Evolutionary conservation across 2,113 vertebrate genomes (phyloP).

Genomic region (Antennarius striatus): DNA sequence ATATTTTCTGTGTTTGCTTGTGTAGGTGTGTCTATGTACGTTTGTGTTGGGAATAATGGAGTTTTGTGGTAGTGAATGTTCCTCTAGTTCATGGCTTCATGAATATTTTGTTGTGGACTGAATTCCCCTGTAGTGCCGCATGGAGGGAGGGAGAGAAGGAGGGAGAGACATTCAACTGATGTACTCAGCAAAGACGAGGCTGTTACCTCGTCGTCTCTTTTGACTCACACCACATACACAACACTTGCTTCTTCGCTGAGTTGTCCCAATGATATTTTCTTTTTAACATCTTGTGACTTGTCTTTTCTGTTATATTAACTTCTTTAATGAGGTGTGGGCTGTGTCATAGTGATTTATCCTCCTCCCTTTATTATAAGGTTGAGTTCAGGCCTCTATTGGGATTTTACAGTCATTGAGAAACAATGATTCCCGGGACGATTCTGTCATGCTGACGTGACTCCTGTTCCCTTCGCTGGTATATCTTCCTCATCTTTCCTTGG

Average conservation of each 20-base stretch:
- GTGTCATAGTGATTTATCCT: slow-evolving; percentile 5
- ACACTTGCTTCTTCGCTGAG: slow-evolving; percentile 45
- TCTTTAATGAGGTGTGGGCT: slow-evolving; percentile 25
- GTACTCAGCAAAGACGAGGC: slow-evolving; percentile 55
- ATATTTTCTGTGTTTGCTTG: slow-evolving; percentile 50
- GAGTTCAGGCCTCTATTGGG: slow-evolving; percentile 24
- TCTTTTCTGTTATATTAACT: slow-evolving; percentile 17
- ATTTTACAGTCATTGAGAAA: slow-evolving; percentile 22
- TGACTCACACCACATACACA: slow-evolving; percentile 33
- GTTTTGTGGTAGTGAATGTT: slow-evolving; percentile 55
- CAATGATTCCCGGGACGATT: slow-evolving; percentile 15
- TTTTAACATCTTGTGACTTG: slow-evolving; percentile 40
- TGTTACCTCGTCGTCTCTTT: slow-evolving; percentile 38
- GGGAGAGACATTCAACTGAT: slow-evolving; percentile 42
- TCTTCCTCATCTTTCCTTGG: not conserved
- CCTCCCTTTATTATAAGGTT: slow-evolving; percentile 19
- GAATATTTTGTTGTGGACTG: slow-evolving; percentile 65
- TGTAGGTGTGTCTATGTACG: slow-evolving; percentile 47
- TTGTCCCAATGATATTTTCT: slow-evolving; percentile 42
- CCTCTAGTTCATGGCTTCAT: slow-evolving; percentile 67
- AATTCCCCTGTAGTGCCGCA: slow-evolving; percentile 43
- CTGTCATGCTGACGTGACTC: slow-evolving; percentile 11
- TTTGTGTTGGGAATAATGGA: slow-evolving; percentile 56
- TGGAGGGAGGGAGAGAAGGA: slow-evolving; percentile 18
- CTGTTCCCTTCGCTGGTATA: slow-evolving; percentile 12